Percentiles rank a stretch among this genome's conserved stretches.
Evolutionary conservation across 2,888 invertebrate genomes (phyloP).

Genomic region (Hydraecia micacea): DNA sequence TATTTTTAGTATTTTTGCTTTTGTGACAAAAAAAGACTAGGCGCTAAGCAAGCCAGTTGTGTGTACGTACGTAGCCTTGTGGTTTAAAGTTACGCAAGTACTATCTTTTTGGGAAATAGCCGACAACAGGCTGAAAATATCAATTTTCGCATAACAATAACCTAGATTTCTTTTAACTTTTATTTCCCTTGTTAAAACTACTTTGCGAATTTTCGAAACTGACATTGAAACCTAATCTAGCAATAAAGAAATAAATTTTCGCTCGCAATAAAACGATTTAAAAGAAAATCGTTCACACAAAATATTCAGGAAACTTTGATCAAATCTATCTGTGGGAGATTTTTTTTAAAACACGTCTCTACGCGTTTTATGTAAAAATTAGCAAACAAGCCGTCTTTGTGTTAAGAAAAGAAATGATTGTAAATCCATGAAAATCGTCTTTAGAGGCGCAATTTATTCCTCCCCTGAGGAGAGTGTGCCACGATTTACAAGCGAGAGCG

Average conservation of each 20-base stretch:
- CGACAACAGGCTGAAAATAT: neutral
- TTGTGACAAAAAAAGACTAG: no score
- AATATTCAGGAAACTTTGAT: conserved; percentile 58
- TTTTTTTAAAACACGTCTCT: conserved; percentile 56
- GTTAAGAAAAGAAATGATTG: conserved; percentile 68
- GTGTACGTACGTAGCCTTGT: neutral
- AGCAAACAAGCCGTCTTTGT: conserved; percentile 70
- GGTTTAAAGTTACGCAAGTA: neutral
- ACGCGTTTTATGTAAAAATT: conserved; percentile 69
- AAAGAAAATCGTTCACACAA: conserved; percentile 50
- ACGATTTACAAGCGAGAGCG: conserved; percentile 39
- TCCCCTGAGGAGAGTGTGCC: conserved; percentile 57
- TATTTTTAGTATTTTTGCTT: neutral
- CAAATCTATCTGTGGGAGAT: conserved; percentile 51
- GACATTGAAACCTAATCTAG: neutral
- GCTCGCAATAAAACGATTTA: conserved; percentile 28
- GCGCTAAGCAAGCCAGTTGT: neutral
- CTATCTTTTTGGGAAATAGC: neutral
- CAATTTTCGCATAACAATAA: neutral
- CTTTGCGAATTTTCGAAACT: neutral
- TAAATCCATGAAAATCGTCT: conserved; percentile 75
- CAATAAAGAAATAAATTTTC: neutral
- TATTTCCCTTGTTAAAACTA: neutral
- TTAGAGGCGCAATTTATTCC: conserved; percentile 72
- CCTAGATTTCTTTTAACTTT: neutral